Evolutionary conservation across 2,797 vertebrate genomes (phyloP).

Genomic region (Dendrocincla fuliginosa): DNA sequence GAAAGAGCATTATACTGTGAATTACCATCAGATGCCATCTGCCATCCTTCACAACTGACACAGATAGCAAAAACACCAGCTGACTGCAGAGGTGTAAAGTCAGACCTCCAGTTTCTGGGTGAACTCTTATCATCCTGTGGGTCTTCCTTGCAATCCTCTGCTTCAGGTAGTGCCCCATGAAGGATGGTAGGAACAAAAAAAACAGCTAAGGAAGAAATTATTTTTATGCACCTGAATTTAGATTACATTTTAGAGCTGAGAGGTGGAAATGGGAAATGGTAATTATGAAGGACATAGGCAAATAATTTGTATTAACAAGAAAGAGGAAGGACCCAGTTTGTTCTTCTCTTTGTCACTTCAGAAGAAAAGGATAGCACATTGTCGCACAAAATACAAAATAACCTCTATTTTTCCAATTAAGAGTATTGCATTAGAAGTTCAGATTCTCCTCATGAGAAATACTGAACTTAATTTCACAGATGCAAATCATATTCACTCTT

Average conservation of each 20-base stretch:
- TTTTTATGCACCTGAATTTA: neutral
- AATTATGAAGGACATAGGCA: neutral
- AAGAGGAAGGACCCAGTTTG: neutral
- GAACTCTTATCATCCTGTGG: neutral
- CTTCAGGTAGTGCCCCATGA: neutral
- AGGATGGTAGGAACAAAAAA: neutral
- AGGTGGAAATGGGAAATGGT: neutral
- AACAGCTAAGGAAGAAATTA: neutral
- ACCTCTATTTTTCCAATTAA: conserved; percentile 16
- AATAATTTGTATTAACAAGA: neutral
- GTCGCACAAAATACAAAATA: neutral
- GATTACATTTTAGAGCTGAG: neutral
- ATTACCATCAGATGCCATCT: neutral
- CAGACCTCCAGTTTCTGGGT: neutral
- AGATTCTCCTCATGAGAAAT: neutral
- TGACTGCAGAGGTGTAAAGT: neutral
- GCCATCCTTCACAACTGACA: neutral
- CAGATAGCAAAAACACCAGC: accelerated
- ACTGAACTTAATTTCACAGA: neutral
- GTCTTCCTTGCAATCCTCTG: neutral
- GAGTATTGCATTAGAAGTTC: neutral
- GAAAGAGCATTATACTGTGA: neutral
- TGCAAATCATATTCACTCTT: neutral
- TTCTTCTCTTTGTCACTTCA: neutral
- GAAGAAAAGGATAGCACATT: neutral